Conservation (phyloP, 2,113 vertebrate species). For the Melanocharis versteri region DNA sequence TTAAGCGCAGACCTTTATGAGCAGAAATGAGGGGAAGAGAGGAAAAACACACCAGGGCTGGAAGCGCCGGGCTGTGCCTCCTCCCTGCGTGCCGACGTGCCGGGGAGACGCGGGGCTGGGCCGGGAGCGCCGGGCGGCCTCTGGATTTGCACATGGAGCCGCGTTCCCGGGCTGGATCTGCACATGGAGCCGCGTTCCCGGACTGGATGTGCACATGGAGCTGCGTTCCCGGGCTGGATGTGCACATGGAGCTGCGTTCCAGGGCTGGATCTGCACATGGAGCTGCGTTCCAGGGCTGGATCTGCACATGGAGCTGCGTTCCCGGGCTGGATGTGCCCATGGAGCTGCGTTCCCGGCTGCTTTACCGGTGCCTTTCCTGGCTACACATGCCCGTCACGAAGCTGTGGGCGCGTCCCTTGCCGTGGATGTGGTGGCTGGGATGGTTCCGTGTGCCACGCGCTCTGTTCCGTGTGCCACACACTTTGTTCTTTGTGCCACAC, state of each 20-base stretch:
- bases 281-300: neutral
- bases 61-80: neutral
- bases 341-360: neutral
- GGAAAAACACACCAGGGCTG: neutral
- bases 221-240: neutral
- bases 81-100: neutral
- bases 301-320: neutral
- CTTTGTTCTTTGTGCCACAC: neutral
- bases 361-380: fast-evolving
- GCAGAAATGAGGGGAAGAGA: slow-evolving; percentile 37
- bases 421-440: fast-evolving
- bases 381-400: fast-evolving
- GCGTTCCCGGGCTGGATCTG: fast-evolving
- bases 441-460: neutral
- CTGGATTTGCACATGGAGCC: neutral
- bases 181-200: neutral
- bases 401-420: fast-evolving
- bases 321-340: fast-evolving
- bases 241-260: neutral
- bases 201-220: neutral
- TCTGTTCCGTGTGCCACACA: fast-evolving
- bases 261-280: neutral
- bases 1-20: slow-evolving; percentile 61
- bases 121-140: neutral
- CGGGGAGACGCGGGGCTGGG: neutral